Conservation (phyloP, 2,113 vertebrate species). For the Rattus rattus region DNA sequence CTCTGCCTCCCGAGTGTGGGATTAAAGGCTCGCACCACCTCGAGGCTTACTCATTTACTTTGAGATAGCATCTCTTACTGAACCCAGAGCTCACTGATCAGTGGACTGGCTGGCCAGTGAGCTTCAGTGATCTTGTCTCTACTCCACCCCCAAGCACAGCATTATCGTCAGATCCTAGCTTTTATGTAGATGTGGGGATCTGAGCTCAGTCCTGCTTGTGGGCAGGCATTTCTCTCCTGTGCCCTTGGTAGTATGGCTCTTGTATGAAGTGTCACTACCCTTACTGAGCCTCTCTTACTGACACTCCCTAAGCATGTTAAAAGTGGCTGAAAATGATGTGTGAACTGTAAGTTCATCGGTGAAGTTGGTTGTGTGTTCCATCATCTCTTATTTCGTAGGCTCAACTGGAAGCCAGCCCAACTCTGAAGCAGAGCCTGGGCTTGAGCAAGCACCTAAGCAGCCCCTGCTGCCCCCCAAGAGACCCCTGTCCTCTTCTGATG, state of each 20-base stretch:
- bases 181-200: not conserved
- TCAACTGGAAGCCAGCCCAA: slow-evolving; percentile 88
- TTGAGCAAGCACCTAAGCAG: slow-evolving; percentile 91
- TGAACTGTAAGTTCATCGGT: slow-evolving; percentile 5
- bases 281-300: not conserved
- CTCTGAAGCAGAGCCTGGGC: slow-evolving; percentile 87
- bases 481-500: slow-evolving; percentile 89
- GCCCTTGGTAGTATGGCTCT: not conserved
- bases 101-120: not conserved
- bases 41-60: not conserved
- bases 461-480: slow-evolving; percentile 94
- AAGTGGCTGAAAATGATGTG: not conserved
- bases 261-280: not conserved
- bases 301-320: not conserved
- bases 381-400: slow-evolving; percentile 84
- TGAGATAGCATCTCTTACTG: not conserved
- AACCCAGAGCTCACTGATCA: not conserved
- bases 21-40: not conserved
- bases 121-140: not conserved
- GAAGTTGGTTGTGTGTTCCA: not conserved
- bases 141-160: too few relatives aligned
- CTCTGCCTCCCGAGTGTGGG: not conserved
- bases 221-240: not conserved
- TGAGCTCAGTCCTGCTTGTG: not conserved
- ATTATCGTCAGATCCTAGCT: too few relatives aligned